Base-by-base conservation (phyloP, 2,113 vertebrate genomes). In the Amazona guildingii region DNA sequence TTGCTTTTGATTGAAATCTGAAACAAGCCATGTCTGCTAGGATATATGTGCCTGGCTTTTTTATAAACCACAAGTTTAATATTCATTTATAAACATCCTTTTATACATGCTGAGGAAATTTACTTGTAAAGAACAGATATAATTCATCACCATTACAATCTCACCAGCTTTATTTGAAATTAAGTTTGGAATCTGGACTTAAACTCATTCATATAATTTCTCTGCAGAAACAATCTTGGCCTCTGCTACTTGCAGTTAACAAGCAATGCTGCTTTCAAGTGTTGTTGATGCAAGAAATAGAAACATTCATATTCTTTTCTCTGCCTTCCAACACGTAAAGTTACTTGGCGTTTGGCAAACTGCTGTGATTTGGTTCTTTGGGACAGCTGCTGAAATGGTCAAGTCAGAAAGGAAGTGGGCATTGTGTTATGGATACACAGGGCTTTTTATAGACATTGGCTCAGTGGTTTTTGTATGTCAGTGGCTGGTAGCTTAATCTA, bases 1-100 rank as follows among this genome's bases (percentile, higher is more conserved):
- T 73, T 88, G 67, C 59, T 86, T 93, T 62, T 80, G 49, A 88
- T 7, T 90, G 94, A 90, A 83, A 90, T 86, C 44, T 66, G 59
- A 88, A 90, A 70, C 74, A 57, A 90, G 44, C 41, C 48, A 28
- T 73, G 37, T 43, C 68, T 95, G 33, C 9, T 18, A 20, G 57
- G 84, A 76, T 78, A 64, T 72, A 54, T 75, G 25, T 79, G 83
- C 64, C 43, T 80, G 77, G 8, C n/a, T 76, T 85, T 49, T 70
- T 27, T 67, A 46, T 88, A 94, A 94, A 78, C 54, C 48, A 70
- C 46, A 70, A 67, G 41, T 92, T 84, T 78, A 86, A 63, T 91
- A 75, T 72, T 92, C 4, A 52, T 91, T 83, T 91, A 63, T 74
- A 83, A 88, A 59, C 46, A 88, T 52, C n/a, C 9, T 35, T 80